Evolutionary conservation across 2,888 invertebrate species (phyloP).

Genomic region (Cantharis lateralis): DNA sequence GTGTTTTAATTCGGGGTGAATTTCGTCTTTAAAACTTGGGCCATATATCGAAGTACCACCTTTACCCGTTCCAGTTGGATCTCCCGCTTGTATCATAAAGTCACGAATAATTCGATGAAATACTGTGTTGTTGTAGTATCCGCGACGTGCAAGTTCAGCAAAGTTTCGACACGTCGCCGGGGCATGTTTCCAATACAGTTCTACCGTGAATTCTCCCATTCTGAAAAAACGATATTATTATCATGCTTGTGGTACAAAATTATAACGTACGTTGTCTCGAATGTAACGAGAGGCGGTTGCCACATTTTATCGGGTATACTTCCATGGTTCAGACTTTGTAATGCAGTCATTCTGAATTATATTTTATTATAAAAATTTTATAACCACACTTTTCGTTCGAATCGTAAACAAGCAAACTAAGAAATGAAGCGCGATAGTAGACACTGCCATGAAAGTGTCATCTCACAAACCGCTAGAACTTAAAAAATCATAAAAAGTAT

Average conservation of each 20-base stretch:
- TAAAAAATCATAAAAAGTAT: background rate
- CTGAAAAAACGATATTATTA: conserved; percentile 59
- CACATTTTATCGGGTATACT: conserved; percentile 87
- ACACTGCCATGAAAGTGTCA: background rate
- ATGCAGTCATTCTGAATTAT: conserved; percentile 53
- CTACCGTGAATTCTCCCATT: conserved; percentile 91
- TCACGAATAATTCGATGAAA: conserved; percentile 95
- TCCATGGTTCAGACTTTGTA: conserved; percentile 61
- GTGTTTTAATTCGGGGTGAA: conserved; percentile 91
- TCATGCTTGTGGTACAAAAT: background rate
- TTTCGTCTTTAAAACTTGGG: conserved; percentile 92
- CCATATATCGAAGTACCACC: conserved; percentile 98
- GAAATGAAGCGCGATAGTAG: background rate
- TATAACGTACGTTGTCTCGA: conserved; percentile 80
- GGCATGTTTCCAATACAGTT: conserved; percentile 98
- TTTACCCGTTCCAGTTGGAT: conserved; percentile 91
- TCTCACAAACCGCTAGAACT: background rate
- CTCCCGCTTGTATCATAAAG: conserved; percentile 95
- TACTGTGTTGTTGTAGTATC: conserved; percentile 94
- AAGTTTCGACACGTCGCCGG: conserved; percentile 98
- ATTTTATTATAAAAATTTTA: background rate
- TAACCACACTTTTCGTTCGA: background rate
- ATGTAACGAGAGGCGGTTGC: conserved; percentile 82
- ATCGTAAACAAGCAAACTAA: background rate
- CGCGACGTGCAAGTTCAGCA: conserved; percentile 89